These are phyloP conservation scores for Metopolophium dirhodum DNA, from an alignment of 1,140 invertebrate genomes.

Conservation along the genomic window DNA sequence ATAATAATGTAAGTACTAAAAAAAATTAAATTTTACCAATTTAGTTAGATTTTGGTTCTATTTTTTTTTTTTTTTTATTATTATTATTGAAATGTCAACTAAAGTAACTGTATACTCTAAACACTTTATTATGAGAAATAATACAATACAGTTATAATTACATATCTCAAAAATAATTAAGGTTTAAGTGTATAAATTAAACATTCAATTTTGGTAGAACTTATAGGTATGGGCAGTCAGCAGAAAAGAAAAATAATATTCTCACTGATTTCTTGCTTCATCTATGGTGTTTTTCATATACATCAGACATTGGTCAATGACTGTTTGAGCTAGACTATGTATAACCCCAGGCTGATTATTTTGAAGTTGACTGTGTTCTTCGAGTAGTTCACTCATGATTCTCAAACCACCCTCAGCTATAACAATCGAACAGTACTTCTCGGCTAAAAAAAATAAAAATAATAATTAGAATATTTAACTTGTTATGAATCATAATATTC, in stretches of 20 bases:
- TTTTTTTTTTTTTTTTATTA: conserved; percentile 20
- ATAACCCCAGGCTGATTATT: conserved; percentile 21
- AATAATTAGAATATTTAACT: background rate
- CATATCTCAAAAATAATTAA: conserved; percentile 11
- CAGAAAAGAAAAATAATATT: background rate
- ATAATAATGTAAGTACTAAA: conserved; percentile 15
- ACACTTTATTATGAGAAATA: conserved; percentile 23
- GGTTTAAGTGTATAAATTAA: conserved; percentile 32
- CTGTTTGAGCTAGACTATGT: conserved; percentile 43
- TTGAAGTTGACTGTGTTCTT: conserved; percentile 61
- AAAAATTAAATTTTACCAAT: conserved; percentile 25
- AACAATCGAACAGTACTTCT: conserved; percentile 89
- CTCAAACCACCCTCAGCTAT: conserved; percentile 83
- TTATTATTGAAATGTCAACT: background rate
- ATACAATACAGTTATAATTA: conserved; percentile 21
- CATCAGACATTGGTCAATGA: conserved; percentile 45
- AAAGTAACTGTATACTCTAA: background rate
- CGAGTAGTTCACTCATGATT: conserved; percentile 74
- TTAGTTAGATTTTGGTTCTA: conserved; percentile 38
- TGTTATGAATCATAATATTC: conserved; percentile 1
- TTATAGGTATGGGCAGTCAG: background rate
- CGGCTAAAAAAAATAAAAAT: conserved; percentile 67
- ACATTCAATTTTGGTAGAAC: conserved; percentile 18
- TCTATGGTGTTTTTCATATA: conserved; percentile 48
- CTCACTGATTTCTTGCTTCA: conserved; percentile 11